Conservation (phyloP, 2,888 invertebrate genomes). For the Luperina nickerlii region DNA sequence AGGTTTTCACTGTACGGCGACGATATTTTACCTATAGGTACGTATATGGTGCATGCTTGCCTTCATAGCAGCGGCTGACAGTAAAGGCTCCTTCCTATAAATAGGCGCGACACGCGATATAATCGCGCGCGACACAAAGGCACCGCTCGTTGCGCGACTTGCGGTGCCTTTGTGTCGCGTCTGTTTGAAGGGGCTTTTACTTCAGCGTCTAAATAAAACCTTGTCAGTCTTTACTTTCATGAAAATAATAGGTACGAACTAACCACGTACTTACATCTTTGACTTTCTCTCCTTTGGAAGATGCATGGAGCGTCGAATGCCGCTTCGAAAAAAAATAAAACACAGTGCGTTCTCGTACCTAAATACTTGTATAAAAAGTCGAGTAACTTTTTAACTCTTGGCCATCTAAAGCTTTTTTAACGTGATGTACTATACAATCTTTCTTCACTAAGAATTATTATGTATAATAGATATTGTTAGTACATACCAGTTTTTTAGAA, state of each 20-base stretch:
- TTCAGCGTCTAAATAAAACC: constrained; percentile 13
- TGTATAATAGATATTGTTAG: background rate
- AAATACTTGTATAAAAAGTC: background rate
- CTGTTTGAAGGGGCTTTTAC: background rate
- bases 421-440: background rate
- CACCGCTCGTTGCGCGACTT: too few species aligned
- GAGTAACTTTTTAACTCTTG: background rate
- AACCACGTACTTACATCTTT: background rate
- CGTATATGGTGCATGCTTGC: background rate
- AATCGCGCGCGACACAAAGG: too few species aligned
- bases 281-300: background rate
- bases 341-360: background rate
- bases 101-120: too few species aligned
- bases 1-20: background rate
- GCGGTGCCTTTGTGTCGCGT: too few species aligned
- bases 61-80: background rate
- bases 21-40: background rate
- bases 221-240: background rate
- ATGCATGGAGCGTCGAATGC: too few species aligned
- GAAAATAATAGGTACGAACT: background rate
- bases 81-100: too few species aligned
- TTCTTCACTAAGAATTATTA: background rate
- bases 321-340: background rate
- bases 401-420: background rate
- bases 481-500: background rate